These are phyloP conservation scores for Philhelius pedissequus DNA, from an alignment of 2,888 invertebrate species.

Conservation along the genomic window DNA sequence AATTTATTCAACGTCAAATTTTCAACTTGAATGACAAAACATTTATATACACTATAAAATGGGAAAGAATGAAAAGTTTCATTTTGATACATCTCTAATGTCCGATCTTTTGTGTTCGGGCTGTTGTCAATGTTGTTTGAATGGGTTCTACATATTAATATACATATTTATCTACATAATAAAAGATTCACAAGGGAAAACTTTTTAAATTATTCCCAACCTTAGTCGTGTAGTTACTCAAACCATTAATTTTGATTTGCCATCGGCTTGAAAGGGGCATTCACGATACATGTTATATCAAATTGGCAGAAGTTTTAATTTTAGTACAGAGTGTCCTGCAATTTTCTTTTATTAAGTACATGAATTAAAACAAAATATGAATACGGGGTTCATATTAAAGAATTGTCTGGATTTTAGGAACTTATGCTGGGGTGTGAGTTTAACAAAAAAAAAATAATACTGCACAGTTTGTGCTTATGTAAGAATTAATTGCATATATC, in stretches of 20 bases:
- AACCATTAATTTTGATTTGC: slow-evolving; percentile 31
- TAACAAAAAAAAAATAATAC: too few relatives aligned
- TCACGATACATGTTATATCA: too few relatives aligned
- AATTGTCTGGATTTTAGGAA: too few relatives aligned
- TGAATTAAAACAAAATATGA: too few relatives aligned
- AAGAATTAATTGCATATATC: too few relatives aligned
- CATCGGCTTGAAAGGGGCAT: slow-evolving; percentile 3
- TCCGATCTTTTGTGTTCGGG: background rate
- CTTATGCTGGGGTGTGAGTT: too few relatives aligned
- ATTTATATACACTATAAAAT: background rate
- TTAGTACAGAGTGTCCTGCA: too few relatives aligned
- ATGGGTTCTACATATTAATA: too few relatives aligned
- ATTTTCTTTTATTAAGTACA: too few relatives aligned
- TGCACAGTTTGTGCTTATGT: too few relatives aligned
- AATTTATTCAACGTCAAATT: background rate
- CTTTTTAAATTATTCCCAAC: slow-evolving; percentile 35
- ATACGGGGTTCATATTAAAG: too few relatives aligned
- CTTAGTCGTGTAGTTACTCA: background rate
- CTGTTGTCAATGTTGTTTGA: background rate
- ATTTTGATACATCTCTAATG: background rate
- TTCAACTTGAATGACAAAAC: background rate
- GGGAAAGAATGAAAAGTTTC: background rate
- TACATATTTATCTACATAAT: background rate
- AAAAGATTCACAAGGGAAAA: slow-evolving; percentile 11
- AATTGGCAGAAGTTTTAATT: too few relatives aligned